These are phyloP conservation scores for Drosophila suboccidentalis DNA, from an alignment of 2,888 invertebrate genomes.

Conservation along the genomic window DNA sequence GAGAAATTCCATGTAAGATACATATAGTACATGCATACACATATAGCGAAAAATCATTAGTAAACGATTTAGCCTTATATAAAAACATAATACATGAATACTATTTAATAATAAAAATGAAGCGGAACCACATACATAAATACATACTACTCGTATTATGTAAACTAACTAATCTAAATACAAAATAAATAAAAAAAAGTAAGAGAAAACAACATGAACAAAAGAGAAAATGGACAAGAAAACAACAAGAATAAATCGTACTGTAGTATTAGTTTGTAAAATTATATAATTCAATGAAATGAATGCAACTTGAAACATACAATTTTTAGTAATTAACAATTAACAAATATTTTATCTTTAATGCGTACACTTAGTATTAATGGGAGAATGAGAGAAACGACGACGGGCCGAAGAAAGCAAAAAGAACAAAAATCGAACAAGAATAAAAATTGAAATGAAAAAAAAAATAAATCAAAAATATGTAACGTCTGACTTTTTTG, in stretches of 20 bases:
- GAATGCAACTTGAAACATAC: slow-evolving; percentile 23
- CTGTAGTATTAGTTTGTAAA: slow-evolving; percentile 42
- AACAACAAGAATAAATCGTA: slow-evolving; percentile 30
- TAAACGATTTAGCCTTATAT: slow-evolving; percentile 57
- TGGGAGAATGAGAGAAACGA: slow-evolving; percentile 13
- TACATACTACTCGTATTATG: slow-evolving; percentile 12
- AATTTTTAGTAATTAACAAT: slow-evolving; percentile 58
- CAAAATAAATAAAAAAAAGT: neutral
- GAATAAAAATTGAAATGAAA: slow-evolving; percentile 39
- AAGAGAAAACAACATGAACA: slow-evolving; percentile 1
- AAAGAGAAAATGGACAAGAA: slow-evolving; percentile 5
- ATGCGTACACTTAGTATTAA: slow-evolving; percentile 74
- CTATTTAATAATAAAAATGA: slow-evolving; percentile 9
- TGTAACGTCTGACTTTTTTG: no score
- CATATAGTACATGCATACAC: slow-evolving; percentile 13
- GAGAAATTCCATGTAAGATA: slow-evolving; percentile 44
- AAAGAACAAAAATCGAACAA: slow-evolving; percentile 18
- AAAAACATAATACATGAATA: slow-evolving; percentile 20
- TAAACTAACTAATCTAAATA: slow-evolving; percentile 37
- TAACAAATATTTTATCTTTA: slow-evolving; percentile 69
- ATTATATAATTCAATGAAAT: slow-evolving; percentile 22
- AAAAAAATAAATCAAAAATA: slow-evolving; percentile 15
- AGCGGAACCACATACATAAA: slow-evolving; percentile 45
- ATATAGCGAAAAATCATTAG: slow-evolving; percentile 28
- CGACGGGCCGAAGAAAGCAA: slow-evolving; percentile 22